Percentiles rank a stretch among this genome's conserved stretches.
These are phyloP conservation scores for Brachionus angularis DNA, from an alignment of 1,140 invertebrate species.

Conservation along the genomic window DNA sequence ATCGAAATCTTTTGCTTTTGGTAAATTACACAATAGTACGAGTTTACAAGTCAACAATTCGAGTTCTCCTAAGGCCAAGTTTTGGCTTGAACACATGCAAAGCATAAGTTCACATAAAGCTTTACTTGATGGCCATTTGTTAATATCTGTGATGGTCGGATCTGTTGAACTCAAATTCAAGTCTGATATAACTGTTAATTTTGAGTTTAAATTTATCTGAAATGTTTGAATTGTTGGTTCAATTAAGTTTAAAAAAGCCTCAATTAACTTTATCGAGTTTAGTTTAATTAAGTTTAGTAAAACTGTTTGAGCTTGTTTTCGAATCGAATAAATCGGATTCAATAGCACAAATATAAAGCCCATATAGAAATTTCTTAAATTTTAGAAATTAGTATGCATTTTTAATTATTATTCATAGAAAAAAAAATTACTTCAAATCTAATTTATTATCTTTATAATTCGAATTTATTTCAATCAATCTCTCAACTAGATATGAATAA, in stretches of 20 bases:
- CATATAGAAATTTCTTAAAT: background rate
- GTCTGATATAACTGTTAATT: no score
- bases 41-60: conserved; percentile 1
- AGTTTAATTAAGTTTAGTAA: background rate
- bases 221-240: no score
- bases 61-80: background rate
- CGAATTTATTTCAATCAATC: background rate
- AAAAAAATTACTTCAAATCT: conserved; percentile 16
- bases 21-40: background rate
- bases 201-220: no score
- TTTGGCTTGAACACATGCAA: background rate
- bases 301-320: background rate
- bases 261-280: background rate
- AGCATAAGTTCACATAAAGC: conserved; percentile 6
- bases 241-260: background rate
- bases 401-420: background rate
- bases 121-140: background rate
- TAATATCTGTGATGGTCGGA: background rate
- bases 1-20: background rate
- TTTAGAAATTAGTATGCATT: no score
- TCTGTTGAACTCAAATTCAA: background rate
- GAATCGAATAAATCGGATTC: background rate
- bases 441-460: background rate
- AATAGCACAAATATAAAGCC: background rate
- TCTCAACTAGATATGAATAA: background rate